Base-by-base conservation (phyloP, 2,797 vertebrate genomes). In the Sebastes paucispinis region DNA sequence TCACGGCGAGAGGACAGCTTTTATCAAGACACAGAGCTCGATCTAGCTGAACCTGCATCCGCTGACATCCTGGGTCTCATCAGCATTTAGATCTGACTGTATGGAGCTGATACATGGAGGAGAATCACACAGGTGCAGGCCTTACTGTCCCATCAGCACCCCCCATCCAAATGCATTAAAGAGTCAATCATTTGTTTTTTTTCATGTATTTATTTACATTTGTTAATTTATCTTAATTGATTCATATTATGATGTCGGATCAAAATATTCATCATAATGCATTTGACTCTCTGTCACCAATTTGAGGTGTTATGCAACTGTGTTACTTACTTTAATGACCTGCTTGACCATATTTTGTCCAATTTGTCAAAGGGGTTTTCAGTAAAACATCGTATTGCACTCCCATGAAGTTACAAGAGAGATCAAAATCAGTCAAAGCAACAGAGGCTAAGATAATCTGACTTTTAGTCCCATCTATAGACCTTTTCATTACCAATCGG, bases 21-120 rank as follows among this genome's bases (percentile, higher is more conserved):
- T 99, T 85, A 98, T 99, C 96, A 98, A 96, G 94, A 98, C 97
- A 69, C 97, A 98, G 94, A 99, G 98, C 88, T 93, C 95, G 54
- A 97, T 98, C 92, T 99, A 97, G 95, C 81, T 57, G 71, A 82
- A 89, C 18, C 59, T 75, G 83, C 59, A 60, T 73, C 81, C 47
- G 70, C 71, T 32, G 1, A 39, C 47, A 2, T 65, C 58, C 31
- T 3, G 29, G 22, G 39, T 54, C 62, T 80, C 76, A 18, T 68
- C 83, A 74, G 69, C 62, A 6, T 67, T 69, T 64, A 71, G 73
- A 66, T 66, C 63, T n/a, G 63, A 73, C 68, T 74, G 76, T 36
- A 9, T n/a, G 20, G 68, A 70, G 66, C 18, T 2, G 69, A 68
- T 6, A 74, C n/a, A 31, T 2, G 50, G 71, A 75, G 64, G 58